phyloP scores from a whole-genome alignment of 2,888 invertebrate genomes.

The Calliopum simillimum region DNA sequence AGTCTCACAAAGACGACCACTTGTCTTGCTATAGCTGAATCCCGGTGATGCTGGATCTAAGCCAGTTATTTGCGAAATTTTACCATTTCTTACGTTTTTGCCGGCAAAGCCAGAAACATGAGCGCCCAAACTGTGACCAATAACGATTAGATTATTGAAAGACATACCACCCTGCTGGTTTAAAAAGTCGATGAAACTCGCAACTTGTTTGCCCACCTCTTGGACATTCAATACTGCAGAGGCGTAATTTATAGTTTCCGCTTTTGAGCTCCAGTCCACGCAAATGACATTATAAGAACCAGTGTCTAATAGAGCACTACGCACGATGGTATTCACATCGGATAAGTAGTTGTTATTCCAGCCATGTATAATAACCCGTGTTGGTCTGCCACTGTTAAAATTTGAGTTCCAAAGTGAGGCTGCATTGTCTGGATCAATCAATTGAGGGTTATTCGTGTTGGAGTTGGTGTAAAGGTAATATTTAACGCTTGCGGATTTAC shows the following conservation, averaged over 20 bases:
- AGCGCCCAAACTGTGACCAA: constrained; percentile 72
- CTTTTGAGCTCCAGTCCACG: constrained; percentile 71
- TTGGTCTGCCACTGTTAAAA: constrained; percentile 43
- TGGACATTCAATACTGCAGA: constrained; percentile 66
- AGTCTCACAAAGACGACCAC: constrained; percentile 45
- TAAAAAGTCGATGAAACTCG: constrained; percentile 57
- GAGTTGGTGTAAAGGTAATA: constrained; percentile 43
- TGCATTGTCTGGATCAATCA: constrained; percentile 16
- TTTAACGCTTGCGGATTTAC: constrained; percentile 22
- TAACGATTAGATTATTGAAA: constrained; percentile 67
- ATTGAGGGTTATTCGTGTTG: constrained; percentile 37
- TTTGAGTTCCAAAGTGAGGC: constrained; percentile 30
- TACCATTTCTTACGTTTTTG: constrained; percentile 69
- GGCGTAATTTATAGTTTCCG: constrained; percentile 69
- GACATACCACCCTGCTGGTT: constrained; percentile 68
- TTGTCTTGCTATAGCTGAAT: constrained; percentile 44
- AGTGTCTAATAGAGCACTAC: constrained; percentile 68
- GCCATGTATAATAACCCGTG: constrained; percentile 67
- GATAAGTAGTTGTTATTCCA: constrained; percentile 71
- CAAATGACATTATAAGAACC: constrained; percentile 71
- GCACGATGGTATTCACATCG: constrained; percentile 43
- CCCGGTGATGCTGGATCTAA: constrained; percentile 54
- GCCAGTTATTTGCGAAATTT: constrained; percentile 70
- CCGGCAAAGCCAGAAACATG: constrained; percentile 72
- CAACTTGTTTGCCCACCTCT: constrained; percentile 48